Base-by-base conservation (phyloP, 2,888 invertebrate species). In the Macaria liturata region DNA sequence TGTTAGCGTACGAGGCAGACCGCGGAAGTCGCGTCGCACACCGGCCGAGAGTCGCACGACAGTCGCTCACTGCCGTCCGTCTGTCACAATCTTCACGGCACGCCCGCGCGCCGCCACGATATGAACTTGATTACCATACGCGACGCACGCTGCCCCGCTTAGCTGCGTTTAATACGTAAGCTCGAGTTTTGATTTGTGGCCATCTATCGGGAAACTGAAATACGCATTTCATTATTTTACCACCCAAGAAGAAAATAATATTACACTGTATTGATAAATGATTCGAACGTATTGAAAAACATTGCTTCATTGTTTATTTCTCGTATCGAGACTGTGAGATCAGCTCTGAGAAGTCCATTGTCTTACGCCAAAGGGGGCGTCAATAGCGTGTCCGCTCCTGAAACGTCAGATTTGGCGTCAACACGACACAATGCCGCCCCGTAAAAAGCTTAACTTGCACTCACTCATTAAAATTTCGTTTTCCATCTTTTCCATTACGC, bases 401-500 rank as follows among this genome's bases (percentile, higher is more conserved):
- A 81, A 84, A 81, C 79, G 83, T 86, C 86, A 84, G 88, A 88
- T 81, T 82, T 79, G 70, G 74, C 78, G 73, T 68, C 74, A 73
- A 70, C 74, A 75, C 75, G 74, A 74, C 77, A 89, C 88, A 89
- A 90, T 86, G 72, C 82, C 79, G 75, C 75, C 70, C 72, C 76
- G 76, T 77, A 87, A 88, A 90, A 90, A 89, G 88, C 88, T 84
- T 81, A 83, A 87, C 87, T 88, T 86, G 86, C 84, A 81, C 75
- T 75, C 86, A 88, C 83, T 86, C 90, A 90, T 91, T 91, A 89
- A 91, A 91, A 89, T 89, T 90, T 88, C 84, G 86, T 86, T 91
- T 88, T 87, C 88, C 88, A 89, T 91, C 88, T 90, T 91, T 90
- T 89, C 87, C 88, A 89, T 88, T 89, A 88, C 84, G 84, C 86